Evolutionary conservation across 2,888 invertebrate species (phyloP).

Genomic region (Apotomis capreana): DNA sequence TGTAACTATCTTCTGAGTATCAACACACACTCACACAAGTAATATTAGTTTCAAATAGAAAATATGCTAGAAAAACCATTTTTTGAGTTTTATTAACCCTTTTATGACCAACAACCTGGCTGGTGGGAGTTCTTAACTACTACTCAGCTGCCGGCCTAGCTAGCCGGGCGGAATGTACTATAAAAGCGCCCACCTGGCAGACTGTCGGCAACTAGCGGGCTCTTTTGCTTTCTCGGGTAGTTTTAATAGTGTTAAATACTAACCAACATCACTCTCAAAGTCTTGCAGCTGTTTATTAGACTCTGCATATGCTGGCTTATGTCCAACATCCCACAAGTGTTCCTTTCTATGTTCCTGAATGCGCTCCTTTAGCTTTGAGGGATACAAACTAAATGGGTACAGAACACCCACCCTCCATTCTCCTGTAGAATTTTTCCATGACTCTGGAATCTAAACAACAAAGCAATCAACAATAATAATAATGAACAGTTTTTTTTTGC

Average conservation of each 20-base stretch:
- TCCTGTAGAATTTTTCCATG: conserved; percentile 93
- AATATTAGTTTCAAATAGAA: too few species aligned
- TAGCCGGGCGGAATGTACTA: too few species aligned
- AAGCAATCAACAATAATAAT: conserved; percentile 28
- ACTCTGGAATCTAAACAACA: conserved; percentile 86
- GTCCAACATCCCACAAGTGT: conserved; percentile 92
- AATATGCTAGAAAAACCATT: too few species aligned
- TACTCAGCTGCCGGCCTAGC: too few species aligned
- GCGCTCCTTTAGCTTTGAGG: conserved; percentile 91
- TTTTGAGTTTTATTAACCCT: too few species aligned
- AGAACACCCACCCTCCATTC: conserved; percentile 95
- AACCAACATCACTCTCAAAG: conserved; percentile 88
- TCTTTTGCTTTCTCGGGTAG: too few species aligned
- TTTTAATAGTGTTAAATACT: conserved; percentile 29
- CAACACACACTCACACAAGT: too few species aligned
- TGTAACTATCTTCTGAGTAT: too few species aligned
- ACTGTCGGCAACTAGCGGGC: too few species aligned
- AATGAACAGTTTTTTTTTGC: background rate
- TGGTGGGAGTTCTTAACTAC: too few species aligned
- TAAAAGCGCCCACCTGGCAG: too few species aligned
- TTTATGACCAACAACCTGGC: too few species aligned
- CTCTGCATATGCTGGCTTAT: conserved; percentile 91
- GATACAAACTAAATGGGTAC: conserved; percentile 93
- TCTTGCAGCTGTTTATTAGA: conserved; percentile 89
- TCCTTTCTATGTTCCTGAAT: conserved; percentile 91